Percentiles rank a stretch among this genome's conserved stretches.
These are phyloP conservation scores for Eupristina koningsbergeri DNA, from an alignment of 1,140 invertebrate species.

Conservation along the genomic window DNA sequence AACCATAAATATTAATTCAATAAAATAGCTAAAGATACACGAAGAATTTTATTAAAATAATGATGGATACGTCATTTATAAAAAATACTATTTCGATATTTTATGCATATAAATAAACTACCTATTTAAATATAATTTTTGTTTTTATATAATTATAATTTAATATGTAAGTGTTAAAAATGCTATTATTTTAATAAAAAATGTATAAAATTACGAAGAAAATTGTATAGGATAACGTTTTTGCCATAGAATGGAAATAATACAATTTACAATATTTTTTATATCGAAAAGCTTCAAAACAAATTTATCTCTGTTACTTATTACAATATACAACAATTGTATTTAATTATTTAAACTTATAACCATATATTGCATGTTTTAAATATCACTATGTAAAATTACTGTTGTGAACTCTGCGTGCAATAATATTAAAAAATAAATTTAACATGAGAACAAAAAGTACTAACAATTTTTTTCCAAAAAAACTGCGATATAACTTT, in stretches of 20 bases:
- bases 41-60: slow-evolving; percentile 46
- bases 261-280: slow-evolving; percentile 30
- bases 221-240: slow-evolving; percentile 29
- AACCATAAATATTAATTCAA: neutral
- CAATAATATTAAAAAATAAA: slow-evolving; percentile 33
- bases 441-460: neutral
- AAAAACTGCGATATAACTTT: neutral
- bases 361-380: slow-evolving; percentile 10
- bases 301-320: slow-evolving; percentile 7
- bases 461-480: neutral
- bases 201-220: slow-evolving; percentile 23
- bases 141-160: slow-evolving; percentile 8
- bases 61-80: slow-evolving; percentile 40
- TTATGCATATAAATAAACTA: slow-evolving; percentile 5
- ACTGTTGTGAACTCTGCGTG: slow-evolving; percentile 25
- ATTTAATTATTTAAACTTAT: slow-evolving; percentile 58
- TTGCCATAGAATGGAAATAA: slow-evolving; percentile 40
- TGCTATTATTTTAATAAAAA: slow-evolving; percentile 5
- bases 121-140: slow-evolving; percentile 34
- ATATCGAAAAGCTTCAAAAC: slow-evolving; percentile 2
- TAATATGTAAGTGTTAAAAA: too few species aligned
- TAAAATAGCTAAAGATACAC: slow-evolving; percentile 29
- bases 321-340: slow-evolving; percentile 63
- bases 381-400: neutral
- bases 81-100: slow-evolving; percentile 36